Base-by-base conservation (phyloP, 2,888 invertebrate species). In the Pyrrhia umbra region DNA sequence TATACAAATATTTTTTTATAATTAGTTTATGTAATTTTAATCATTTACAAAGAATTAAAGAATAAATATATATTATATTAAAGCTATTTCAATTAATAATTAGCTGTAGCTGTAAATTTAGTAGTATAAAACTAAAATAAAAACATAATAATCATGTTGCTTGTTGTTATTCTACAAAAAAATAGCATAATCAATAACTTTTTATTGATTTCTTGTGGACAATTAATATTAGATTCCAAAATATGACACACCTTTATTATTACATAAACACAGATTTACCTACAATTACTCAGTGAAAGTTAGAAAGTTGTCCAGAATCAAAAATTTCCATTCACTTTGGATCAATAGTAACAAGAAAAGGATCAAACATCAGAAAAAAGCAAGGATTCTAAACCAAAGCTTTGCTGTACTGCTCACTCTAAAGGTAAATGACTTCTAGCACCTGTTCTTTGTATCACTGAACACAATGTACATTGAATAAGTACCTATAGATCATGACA, bases 381-480 rank as follows among this genome's bases (percentile, higher is more conserved):
- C 85, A 88, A 81, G 80, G 86, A 90, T 90, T 90, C 86, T 58
- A 86, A 90, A 85, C 84, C 81, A 85, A 84, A 83, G 83, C 79
- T 86, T 90, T 91, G 88, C 89, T 88, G 84, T 80, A 86, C 88
- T 82, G 82, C 84, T 83, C 87, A 90, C 85, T 85, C 88, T n/a
- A 92, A 85, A 92, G 95, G 94, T 94, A 94, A 95, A 94, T 92
- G 94, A 95, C 94, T 90, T 87, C 84, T 85, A 91, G 86, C 94
- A 95, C 95, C 94, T 95, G 94, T 92, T 92, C 91, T 90, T 90
- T 90, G 89, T 92, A 90, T 82, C 79, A 86, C 72, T 79, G 80
- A 76, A 83, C 75, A 79, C 72, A 77, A 69, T 77, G 69, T 72
- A 71, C 62, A 51, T 62, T 61, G 56, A 75, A 65, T 69, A 58